Percentiles rank a stretch among this genome's conserved stretches.
Conservation (phyloP, 2,113 vertebrate genomes). For the Macrotus californicus region DNA sequence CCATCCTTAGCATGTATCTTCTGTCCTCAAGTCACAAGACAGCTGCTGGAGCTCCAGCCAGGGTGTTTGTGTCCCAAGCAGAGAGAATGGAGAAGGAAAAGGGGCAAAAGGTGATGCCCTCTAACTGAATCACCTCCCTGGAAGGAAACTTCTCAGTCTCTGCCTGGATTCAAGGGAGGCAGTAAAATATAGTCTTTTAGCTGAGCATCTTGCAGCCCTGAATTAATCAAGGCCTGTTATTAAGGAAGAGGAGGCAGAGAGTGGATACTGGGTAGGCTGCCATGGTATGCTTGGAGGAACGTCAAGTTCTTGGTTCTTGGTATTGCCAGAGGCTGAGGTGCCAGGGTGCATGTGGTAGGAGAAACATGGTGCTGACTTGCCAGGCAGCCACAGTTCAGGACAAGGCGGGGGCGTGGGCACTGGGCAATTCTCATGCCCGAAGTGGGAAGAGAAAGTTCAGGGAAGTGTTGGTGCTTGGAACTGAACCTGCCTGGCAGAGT, state of each 20-base stretch:
- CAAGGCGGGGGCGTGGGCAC: not conserved
- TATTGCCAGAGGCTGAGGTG: conserved; percentile 2
- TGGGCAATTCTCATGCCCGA: fast-evolving
- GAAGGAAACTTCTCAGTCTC: not conserved
- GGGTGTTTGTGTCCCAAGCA: not conserved
- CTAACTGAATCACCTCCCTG: not conserved
- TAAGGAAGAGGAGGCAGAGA: not conserved
- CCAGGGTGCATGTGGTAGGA: not conserved
- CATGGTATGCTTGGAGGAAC: conserved; percentile 24
- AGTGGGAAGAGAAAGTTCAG: not conserved
- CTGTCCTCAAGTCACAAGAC: not conserved
- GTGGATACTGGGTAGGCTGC: not conserved
- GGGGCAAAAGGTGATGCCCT: not conserved
- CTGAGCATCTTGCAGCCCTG: not conserved
- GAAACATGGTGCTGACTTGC: not conserved
- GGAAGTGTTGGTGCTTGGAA: fast-evolving
- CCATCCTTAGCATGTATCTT: not conserved
- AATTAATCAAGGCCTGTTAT: not conserved
- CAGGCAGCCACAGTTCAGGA: not conserved
- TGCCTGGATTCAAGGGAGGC: not conserved
- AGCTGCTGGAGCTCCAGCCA: not conserved
- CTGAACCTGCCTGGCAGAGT: no score
- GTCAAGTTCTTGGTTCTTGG: conserved; percentile 39
- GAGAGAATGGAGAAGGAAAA: not conserved
- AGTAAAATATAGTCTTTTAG: not conserved